Conservation (phyloP, 2,888 invertebrate species). For the Sinotaia quadrata region DNA sequence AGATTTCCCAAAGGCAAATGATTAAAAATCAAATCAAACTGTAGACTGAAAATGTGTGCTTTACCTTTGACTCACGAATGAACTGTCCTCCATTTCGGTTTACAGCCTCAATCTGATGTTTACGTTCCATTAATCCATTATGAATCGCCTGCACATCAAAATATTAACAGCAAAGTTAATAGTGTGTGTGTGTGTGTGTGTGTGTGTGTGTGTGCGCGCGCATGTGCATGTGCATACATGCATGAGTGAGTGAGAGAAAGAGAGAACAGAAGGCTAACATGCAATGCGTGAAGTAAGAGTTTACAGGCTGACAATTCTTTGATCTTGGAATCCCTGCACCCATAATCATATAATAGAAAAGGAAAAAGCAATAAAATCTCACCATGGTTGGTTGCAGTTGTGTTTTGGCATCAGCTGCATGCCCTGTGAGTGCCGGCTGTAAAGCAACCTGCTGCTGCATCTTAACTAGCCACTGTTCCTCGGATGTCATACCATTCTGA, state of each 20-base stretch:
- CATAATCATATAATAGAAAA: too few relatives aligned
- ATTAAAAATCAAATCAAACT: not conserved
- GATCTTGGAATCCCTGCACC: too few relatives aligned
- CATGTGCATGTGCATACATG: too few relatives aligned
- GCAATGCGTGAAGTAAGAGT: not conserved
- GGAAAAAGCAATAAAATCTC: conserved; percentile 63
- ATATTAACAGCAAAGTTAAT: too few relatives aligned
- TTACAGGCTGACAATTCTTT: too few relatives aligned
- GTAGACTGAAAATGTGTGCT: not conserved
- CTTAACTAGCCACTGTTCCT: conserved; percentile 89
- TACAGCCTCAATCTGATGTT: conserved; percentile 94
- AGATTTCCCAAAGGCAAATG: not conserved
- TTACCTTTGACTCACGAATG: conserved; percentile 97
- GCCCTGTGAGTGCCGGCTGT: conserved; percentile 70
- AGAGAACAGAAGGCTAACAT: not conserved
- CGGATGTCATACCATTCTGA: conserved; percentile 87
- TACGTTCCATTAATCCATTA: conserved; percentile 92
- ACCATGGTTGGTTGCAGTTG: conserved; percentile 85
- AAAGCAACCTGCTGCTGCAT: conserved; percentile 58
- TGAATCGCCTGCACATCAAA: conserved; percentile 83
- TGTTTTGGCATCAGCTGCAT: conserved; percentile 82
- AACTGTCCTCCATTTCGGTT: conserved; percentile 95
- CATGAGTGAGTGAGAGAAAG: too few relatives aligned
- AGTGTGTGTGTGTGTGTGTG: not conserved
- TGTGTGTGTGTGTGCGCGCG: too few relatives aligned